Percentiles rank a stretch among this genome's conserved stretches.
Conservation (phyloP, 2,113 vertebrate genomes). For the Dasyornis broadbenti region DNA sequence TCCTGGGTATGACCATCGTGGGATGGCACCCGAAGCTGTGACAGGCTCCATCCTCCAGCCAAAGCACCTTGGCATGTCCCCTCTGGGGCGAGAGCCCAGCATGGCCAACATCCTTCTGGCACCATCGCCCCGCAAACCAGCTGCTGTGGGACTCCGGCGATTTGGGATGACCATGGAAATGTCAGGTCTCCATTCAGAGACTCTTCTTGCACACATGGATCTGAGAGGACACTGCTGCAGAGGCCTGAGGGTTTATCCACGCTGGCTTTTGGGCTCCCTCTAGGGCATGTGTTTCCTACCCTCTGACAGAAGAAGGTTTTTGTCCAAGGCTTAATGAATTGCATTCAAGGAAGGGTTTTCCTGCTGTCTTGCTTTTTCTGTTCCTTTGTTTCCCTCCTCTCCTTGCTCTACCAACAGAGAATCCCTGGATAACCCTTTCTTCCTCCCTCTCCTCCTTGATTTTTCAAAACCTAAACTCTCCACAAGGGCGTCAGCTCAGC, state of each 20-base stretch:
- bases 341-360: background rate
- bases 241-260: background rate
- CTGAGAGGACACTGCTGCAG: background rate
- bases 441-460: background rate
- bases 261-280: background rate
- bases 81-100: background rate
- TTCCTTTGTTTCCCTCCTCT: background rate
- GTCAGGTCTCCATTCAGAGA: background rate
- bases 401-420: background rate
- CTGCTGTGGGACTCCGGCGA: fast-evolving
- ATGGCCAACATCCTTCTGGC: background rate
- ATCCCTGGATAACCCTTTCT: background rate
- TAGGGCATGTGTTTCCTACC: background rate
- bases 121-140: background rate
- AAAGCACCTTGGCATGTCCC: background rate
- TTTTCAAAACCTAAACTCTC: background rate
- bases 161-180: background rate
- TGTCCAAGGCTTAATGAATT: background rate
- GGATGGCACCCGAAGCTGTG: background rate
- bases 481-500: background rate
- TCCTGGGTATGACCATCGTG: background rate
- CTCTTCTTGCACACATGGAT: fast-evolving
- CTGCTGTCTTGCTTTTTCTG: background rate
- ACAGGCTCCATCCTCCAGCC: background rate
- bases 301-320: background rate